Conservation (phyloP, 2,797 vertebrate species). For the Manis pentadactyla region DNA sequence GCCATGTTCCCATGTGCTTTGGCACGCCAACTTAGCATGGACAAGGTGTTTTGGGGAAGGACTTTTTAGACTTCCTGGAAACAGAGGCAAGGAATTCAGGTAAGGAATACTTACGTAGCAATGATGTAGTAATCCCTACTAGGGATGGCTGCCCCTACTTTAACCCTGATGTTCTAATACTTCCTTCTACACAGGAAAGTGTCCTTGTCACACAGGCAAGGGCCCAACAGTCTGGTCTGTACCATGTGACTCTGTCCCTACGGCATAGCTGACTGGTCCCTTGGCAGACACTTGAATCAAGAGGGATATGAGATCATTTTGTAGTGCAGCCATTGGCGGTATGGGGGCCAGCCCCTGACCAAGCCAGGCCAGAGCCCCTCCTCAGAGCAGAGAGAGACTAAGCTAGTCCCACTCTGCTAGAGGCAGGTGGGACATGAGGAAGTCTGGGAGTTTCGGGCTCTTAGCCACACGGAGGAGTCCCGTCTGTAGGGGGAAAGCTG, state of each 20-base stretch:
- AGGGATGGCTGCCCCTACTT: not conserved
- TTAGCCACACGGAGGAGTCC: not conserved
- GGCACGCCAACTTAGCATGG: not conserved
- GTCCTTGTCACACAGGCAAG: not conserved
- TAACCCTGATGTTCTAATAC: not conserved
- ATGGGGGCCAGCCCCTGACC: not conserved
- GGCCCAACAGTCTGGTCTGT: not conserved
- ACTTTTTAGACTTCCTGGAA: not conserved
- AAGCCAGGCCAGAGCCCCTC: not conserved
- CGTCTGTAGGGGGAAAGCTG: not conserved
- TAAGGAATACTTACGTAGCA: not conserved
- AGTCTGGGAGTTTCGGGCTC: not conserved
- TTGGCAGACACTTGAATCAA: not conserved
- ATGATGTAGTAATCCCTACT: not conserved
- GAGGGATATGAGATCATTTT: not conserved
- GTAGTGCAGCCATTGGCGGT: not conserved
- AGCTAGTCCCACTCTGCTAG: not conserved
- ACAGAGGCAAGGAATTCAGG: no score
- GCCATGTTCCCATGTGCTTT: not conserved
- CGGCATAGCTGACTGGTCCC: not conserved
- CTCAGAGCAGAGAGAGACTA: not conserved
- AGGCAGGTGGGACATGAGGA: not conserved
- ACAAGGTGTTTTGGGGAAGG: not conserved
- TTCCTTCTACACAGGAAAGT: not conserved
- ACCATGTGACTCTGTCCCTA: not conserved